phyloP scores from a whole-genome alignment of 2,113 vertebrate species.

The Chaetops frenatus region DNA sequence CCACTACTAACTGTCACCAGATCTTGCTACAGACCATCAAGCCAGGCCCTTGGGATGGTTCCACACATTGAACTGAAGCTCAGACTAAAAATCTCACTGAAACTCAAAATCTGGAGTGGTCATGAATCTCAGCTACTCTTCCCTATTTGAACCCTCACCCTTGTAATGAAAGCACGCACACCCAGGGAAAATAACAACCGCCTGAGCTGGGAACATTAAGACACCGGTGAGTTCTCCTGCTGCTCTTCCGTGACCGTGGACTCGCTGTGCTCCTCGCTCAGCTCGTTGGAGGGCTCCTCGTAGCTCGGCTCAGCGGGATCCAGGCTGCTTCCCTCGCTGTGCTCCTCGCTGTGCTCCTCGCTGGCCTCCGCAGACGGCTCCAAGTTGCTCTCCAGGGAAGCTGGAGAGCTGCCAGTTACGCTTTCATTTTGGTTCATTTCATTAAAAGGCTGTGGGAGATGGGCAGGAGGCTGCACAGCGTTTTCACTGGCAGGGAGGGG shows the following conservation, averaged over 20 bases:
- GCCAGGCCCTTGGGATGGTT: constrained; percentile 51
- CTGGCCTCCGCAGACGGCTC: constrained; percentile 58
- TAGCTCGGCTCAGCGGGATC: constrained; percentile 30
- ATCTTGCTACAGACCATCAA: constrained; percentile 50
- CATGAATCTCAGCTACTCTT: constrained; percentile 49
- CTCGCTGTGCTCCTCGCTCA: constrained; percentile 56
- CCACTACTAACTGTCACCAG: constrained; percentile 59
- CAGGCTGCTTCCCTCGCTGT: constrained; percentile 69
- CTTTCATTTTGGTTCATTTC: constrained; percentile 57
- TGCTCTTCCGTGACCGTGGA: constrained; percentile 36
- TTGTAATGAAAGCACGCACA: constrained; percentile 61
- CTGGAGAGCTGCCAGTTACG: constrained; percentile 45
- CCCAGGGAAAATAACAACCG: constrained; percentile 22
- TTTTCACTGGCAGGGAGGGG: constrained; percentile 55
- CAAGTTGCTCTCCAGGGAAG: constrained; percentile 65
- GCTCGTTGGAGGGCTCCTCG: constrained; percentile 61
- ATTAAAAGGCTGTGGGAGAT: constrained; percentile 17
- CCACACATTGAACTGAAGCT: constrained; percentile 52
- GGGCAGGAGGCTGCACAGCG: constrained; percentile 3
- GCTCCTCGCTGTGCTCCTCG: constrained; percentile 66
- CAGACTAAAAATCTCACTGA: constrained; percentile 54
- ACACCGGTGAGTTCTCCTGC: constrained; percentile 32
- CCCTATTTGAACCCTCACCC: constrained; percentile 63
- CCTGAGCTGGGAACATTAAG: constrained; percentile 39
- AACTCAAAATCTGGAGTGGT: constrained; percentile 53